Conservation (phyloP, 2,797 vertebrate species). For the Mormyrus proboscirostris region DNA sequence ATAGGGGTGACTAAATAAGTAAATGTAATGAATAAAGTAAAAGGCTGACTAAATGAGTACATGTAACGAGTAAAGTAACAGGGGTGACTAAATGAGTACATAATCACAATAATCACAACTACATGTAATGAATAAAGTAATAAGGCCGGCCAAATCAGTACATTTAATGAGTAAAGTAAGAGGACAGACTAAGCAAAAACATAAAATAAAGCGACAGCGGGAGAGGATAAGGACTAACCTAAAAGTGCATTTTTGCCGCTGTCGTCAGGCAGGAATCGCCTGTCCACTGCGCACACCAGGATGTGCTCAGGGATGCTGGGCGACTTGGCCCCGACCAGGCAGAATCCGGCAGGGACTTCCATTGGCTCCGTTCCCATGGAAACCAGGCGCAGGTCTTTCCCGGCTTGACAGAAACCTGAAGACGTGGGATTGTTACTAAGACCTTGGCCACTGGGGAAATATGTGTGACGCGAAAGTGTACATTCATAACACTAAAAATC, state of each 20-base stretch:
- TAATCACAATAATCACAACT: too few species aligned
- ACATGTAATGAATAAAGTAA: neutral
- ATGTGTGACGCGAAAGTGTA: neutral
- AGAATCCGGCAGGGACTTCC: constrained; percentile 85
- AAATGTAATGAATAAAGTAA: neutral
- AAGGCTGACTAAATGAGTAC: neutral
- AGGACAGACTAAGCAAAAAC: neutral
- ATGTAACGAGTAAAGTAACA: neutral
- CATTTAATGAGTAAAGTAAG: neutral
- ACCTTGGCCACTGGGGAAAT: neutral
- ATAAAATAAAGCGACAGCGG: neutral
- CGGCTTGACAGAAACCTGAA: constrained; percentile 94
- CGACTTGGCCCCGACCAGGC: constrained; percentile 92
- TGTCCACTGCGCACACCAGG: constrained; percentile 91
- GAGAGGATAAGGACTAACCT: constrained; percentile 68
- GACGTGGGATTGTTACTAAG: constrained; percentile 14
- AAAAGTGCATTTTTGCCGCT: constrained; percentile 99
- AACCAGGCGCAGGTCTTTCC: constrained; percentile 91
- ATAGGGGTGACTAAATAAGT: neutral
- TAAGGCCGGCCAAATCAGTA: neutral
- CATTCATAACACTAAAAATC: neutral
- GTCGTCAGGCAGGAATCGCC: constrained; percentile 92
- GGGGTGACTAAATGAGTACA: neutral
- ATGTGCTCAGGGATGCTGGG: constrained; percentile 90
- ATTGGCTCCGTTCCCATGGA: constrained; percentile 85